Evolutionary conservation across 2,888 invertebrate genomes (phyloP), one percentile per base, ranked within the genome.

Genomic region (Cepaea hortensis): DNA sequence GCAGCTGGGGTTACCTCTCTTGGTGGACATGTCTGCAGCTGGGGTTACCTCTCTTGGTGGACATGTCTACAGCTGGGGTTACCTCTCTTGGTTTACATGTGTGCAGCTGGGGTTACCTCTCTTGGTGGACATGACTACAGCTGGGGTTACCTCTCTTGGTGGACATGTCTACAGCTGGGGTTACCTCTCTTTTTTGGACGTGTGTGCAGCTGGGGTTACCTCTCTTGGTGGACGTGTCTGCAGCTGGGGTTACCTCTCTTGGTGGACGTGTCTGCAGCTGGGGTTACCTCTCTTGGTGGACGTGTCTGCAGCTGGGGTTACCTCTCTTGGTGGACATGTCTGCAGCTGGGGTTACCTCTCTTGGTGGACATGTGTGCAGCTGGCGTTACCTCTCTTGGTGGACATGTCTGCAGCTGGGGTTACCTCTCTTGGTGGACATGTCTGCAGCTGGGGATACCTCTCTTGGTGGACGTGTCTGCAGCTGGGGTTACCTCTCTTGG

Each of bases 231-330:
- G 92, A 93, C 92, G 11, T 91, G 91, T 86, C 35, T 92, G 61
- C 91, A 90, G 87, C 90, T 92, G 86, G 91, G n/a, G n/a, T n/a
- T n/a, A n/a, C n/a, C n/a, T 90, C 80, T 92, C 92, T 1, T 92
- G 92, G 92, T 92, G 92, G 92, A 93, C 92, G 11, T 91, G 91
- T 86, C 35, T 92, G 61, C 91, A 90, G 87, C 90, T 92, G 86
- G 91, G n/a, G n/a, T n/a, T n/a, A n/a, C n/a, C n/a, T 90, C 80
- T 92, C 92, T 1, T 92, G 92, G 92, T 92, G 92, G 92, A 93
- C 92, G 11, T 91, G 91, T 86, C 35, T 92, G 61, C 91, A 90
- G 87, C 90, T 92, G 86, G 91, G n/a, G n/a, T n/a, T n/a, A n/a
- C n/a, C n/a, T 90, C 80, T 92, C 92, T 1, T 92, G 92, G 92